Percentiles rank a stretch among this genome's conserved stretches.
phyloP scores from a whole-genome alignment of 2,888 invertebrate species.

The Elaeidobius kamerunicus region DNA sequence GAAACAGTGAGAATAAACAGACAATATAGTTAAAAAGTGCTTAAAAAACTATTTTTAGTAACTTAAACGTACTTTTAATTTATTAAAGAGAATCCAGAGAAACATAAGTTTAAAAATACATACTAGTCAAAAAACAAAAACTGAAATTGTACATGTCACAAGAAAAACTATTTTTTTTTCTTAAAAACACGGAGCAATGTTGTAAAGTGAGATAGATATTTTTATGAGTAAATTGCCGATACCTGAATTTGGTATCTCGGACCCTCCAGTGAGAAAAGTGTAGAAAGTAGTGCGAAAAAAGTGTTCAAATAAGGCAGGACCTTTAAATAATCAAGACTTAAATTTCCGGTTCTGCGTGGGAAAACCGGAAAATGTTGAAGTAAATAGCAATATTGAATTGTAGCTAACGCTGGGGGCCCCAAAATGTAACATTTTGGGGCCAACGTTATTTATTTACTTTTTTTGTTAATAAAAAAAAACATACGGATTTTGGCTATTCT shows the following conservation, averaged over 20 bases:
- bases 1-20: conserved; percentile 11
- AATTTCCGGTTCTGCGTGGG: background rate
- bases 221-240: conserved; percentile 6
- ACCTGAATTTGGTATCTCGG: background rate
- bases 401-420: conserved; percentile 37
- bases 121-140: conserved; percentile 30
- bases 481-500: too few relatives aligned
- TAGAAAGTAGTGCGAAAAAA: conserved; percentile 12
- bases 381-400: conserved; percentile 34
- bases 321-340: background rate
- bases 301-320: conserved; percentile 5
- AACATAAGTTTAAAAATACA: conserved; percentile 6
- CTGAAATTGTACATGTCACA: conserved; percentile 15
- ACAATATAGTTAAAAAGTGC: conserved; percentile 21
- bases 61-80: conserved; percentile 13
- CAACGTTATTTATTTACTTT: conserved; percentile 10
- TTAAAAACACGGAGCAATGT: background rate
- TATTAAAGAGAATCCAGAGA: conserved; percentile 5
- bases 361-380: conserved; percentile 7
- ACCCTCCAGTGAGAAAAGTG: conserved; percentile 9
- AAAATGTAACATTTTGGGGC: conserved; percentile 35
- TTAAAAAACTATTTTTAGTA: conserved; percentile 20
- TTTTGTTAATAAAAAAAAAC: too few relatives aligned
- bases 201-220: conserved; percentile 9
- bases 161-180: conserved; percentile 6